Evolutionary conservation across 1,140 invertebrate species (phyloP).

Genomic region (Bursaphelenchus mucronatus): DNA sequence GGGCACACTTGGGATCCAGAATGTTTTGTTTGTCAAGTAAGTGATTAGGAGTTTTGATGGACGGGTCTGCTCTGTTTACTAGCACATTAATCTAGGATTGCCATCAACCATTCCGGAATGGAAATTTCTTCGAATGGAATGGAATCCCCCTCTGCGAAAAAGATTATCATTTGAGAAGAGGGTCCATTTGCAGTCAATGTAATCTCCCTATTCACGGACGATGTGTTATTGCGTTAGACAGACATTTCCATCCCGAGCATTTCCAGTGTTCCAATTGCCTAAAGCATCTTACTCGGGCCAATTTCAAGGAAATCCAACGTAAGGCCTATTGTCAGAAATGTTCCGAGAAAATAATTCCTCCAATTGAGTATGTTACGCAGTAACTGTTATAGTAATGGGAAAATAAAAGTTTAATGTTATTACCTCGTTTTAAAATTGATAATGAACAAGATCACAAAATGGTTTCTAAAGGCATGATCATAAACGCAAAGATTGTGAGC

Average conservation of each 20-base stretch:
- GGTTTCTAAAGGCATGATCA: conserved; percentile 21
- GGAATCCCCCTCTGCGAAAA: conserved; percentile 94
- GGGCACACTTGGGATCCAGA: conserved; percentile 96
- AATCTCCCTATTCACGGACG: conserved; percentile 77
- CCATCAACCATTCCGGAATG: conserved; percentile 81
- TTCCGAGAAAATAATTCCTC: conserved; percentile 74
- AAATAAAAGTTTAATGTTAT: too few species aligned
- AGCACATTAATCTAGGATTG: conserved; percentile 71
- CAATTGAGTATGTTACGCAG: background rate
- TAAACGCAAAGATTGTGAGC: conserved; percentile 49
- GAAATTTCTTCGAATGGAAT: conserved; percentile 91
- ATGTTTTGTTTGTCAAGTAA: conserved; percentile 97
- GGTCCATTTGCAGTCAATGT: conserved; percentile 91
- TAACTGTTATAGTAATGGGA: background rate
- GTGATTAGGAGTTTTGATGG: conserved; percentile 59
- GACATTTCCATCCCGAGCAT: conserved; percentile 97
- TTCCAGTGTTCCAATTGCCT: conserved; percentile 96
- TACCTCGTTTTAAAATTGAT: too few species aligned
- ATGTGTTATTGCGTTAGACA: conserved; percentile 96
- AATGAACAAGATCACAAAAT: too few species aligned
- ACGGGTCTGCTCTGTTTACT: background rate
- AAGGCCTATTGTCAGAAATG: conserved; percentile 95
- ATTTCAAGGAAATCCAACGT: conserved; percentile 95
- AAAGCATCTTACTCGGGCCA: conserved; percentile 92
- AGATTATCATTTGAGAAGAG: conserved; percentile 91